Evolutionary conservation across 2,888 invertebrate genomes (phyloP), one percentile per base, ranked within the genome.

Genomic region (Bombylius discolor): DNA sequence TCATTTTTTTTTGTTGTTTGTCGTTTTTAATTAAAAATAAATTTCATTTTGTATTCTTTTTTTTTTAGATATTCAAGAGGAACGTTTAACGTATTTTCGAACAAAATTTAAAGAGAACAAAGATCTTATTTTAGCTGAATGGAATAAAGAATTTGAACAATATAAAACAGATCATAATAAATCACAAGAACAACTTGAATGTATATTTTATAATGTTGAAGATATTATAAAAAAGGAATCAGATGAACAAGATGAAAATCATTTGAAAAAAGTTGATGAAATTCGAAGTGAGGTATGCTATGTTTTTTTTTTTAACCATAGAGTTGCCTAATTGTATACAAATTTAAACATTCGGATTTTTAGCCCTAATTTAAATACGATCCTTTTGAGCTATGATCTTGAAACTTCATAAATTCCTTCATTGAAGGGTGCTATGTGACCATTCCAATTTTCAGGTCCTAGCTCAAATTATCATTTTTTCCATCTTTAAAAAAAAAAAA

Each of bases 201-300:
- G 79, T 34, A 77, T 82, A 44, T 78, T 77, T n/a, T 80, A 76
- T 63, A 80, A 80, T 47, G 75, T 82, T 63, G 73, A 78, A n/a
- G 70, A 76, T 33, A 71, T 76, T 47, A 77, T 64, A 1, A 65
- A 68, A 1, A 60, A 61, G 1, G 59, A 75, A 12, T 65, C 71
- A 48, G 66, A 67, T 23, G 67, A 70, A 52, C 71, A 76, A 31
- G 69, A 75, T 14, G 74, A 76, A 7, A 71, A 75, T 4, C 76
- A 76, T 63, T 66, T 79, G 47, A 73, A 76, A 59, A 72, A 73
- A 58, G 72, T 78, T 56, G 80, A 82, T 61, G 77, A 79, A 62
- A 65, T 73, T 6, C 73, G 76, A 58, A 76, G 76, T 60, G 67
- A 70, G 49, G 80, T 78, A 66, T 3, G 23, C 23, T 23, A 23